phyloP scores from a whole-genome alignment of 2,888 invertebrate genomes.

The Plebejus anna region DNA sequence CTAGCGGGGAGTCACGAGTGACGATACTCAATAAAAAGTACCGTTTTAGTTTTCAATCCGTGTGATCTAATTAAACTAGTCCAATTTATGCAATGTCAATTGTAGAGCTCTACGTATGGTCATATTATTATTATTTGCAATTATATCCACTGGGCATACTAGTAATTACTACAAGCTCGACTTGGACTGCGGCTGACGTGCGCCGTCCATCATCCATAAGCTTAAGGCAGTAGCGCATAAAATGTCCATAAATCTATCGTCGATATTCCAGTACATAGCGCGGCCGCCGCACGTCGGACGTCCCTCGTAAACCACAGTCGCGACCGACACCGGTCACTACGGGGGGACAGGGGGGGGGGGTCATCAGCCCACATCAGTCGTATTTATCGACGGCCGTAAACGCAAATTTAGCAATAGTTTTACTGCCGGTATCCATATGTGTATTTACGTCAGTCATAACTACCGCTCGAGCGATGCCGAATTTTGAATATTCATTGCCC shows the following conservation, averaged over 20 bases:
- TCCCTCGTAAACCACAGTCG: slow-evolving; percentile 15
- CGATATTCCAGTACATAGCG: slow-evolving; percentile 1
- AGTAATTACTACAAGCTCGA: neutral
- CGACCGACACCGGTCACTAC: neutral
- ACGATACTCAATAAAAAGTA: neutral
- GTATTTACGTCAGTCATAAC: slow-evolving; percentile 12
- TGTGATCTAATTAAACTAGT: neutral
- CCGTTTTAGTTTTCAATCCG: neutral
- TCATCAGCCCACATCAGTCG: slow-evolving; percentile 2
- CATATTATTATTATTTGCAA: neutral
- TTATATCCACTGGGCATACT: neutral
- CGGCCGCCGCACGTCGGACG: neutral
- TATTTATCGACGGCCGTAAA: slow-evolving; percentile 17
- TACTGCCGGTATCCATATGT: neutral
- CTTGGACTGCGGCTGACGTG: neutral
- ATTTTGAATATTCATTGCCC: slow-evolving; percentile 4
- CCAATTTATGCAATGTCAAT: neutral
- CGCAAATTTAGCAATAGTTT: slow-evolving; percentile 24
- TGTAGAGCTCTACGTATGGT: neutral
- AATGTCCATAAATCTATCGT: slow-evolving; percentile 14
- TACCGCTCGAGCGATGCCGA: slow-evolving; percentile 3
- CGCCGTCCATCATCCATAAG: slow-evolving; percentile 9
- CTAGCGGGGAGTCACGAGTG: neutral
- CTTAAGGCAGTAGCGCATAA: slow-evolving; percentile 10
- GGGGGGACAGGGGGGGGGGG: neutral